Evolutionary conservation across 2,797 vertebrate species (phyloP), one percentile per base, ranked within the genome.

Genomic region (Triplophysa yarkandensis): DNA sequence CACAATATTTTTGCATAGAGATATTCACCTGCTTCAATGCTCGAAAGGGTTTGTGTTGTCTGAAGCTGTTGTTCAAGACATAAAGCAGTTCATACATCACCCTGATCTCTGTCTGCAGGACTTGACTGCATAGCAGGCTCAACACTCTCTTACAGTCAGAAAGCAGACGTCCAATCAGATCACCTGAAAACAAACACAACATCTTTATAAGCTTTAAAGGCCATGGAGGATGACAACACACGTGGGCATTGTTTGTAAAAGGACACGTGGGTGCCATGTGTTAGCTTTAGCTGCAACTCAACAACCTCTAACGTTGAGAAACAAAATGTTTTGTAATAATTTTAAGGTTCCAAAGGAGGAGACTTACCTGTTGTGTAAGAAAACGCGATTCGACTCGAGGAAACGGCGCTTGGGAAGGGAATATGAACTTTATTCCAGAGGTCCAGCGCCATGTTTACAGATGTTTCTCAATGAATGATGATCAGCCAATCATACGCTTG

Each of bases 11-110:
- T n/a, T n/a, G n/a, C n/a, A n/a, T n/a, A n/a, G n/a, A n/a, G n/a
- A n/a, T n/a, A n/a, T 88, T 90, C 69, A 97, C 97, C 96, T 96
- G 95, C 85, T 92, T 92, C 50, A 98, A 75, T 0, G 86, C 90
- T 64, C 92, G 87, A 80, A 92, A 93, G 0, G 95, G 86, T 82
- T 90, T 94, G 87, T 95, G 95, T 41, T 76, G 89, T 39, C 91
- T 86, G 74, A 88, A 82, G 78, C 88, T 88, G 87, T 94, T 90
- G 74, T 91, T 91, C 17, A 92, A 87, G 13, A 78, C 78, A 74
- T 95, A 92, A 3, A 97, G 86, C 64, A 98, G 25, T 2, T 93
- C 86, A 58, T 91, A 92, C 3, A 98, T 82, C 1, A 95, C 81
- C 10, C 90, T 84, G 1, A 89, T 80, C 85, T 99, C 97, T 44